Percentiles rank a stretch among this genome's conserved stretches.
Conservation (phyloP, 2,113 vertebrate genomes). For the Hemibates koningsi region DNA sequence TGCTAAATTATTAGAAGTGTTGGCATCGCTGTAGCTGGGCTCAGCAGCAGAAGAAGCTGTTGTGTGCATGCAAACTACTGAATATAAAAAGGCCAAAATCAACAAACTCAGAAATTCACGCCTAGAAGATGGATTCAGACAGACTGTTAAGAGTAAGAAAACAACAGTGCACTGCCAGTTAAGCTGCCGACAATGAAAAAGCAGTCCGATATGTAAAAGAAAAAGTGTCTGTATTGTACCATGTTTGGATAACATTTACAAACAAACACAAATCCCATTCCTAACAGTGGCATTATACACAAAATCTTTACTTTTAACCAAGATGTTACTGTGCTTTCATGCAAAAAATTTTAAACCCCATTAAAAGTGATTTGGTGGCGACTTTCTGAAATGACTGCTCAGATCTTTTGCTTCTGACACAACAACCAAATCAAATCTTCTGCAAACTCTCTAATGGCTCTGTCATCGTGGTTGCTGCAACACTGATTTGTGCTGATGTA, state of each 20-base stretch:
- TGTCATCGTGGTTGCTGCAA: background rate
- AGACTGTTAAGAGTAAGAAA: background rate
- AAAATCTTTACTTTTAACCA: background rate
- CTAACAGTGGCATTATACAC: background rate
- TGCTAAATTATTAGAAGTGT: background rate
- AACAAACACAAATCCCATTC: background rate
- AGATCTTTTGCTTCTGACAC: background rate
- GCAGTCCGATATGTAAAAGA: background rate
- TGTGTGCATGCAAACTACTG: background rate
- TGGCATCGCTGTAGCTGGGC: background rate
- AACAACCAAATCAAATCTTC: background rate
- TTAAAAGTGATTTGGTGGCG: background rate
- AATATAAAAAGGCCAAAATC: background rate
- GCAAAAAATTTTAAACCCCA: background rate
- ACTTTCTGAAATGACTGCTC: background rate
- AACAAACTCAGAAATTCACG: background rate
- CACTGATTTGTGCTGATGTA: background rate
- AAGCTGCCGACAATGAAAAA: background rate
- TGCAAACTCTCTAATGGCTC: background rate
- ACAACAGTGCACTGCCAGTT: background rate
- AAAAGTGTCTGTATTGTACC: background rate
- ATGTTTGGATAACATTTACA: background rate
- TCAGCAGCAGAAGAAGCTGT: background rate
- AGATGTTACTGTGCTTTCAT: background rate
- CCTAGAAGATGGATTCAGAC: background rate